Conservation (phyloP, 2,888 invertebrate species). For the Hesperia comma region DNA sequence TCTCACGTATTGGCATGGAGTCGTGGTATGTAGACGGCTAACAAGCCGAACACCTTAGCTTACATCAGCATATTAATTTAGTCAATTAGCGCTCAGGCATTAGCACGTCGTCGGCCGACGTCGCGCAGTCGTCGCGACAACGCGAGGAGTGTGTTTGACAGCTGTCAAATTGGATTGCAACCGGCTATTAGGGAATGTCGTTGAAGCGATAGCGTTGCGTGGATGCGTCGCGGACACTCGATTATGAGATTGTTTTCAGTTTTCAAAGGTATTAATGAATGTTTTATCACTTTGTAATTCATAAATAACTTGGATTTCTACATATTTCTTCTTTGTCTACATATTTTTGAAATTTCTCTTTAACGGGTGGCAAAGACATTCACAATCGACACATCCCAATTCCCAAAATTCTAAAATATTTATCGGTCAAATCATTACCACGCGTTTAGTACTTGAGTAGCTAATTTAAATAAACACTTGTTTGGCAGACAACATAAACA, state of each 20-base stretch:
- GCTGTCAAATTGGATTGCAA: slow-evolving; percentile 81
- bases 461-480: no score
- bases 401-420: no score
- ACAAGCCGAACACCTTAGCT: slow-evolving; percentile 51
- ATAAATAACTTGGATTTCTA: no score
- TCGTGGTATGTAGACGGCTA: slow-evolving; percentile 34
- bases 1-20: slow-evolving; percentile 10
- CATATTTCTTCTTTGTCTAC: no score
- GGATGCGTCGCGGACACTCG: slow-evolving; percentile 48
- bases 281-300: no score
- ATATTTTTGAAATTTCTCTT: no score
- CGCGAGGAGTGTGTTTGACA: slow-evolving; percentile 79
- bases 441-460: no score
- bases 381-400: no score
- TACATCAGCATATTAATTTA: slow-evolving; percentile 65
- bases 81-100: slow-evolving; percentile 57
- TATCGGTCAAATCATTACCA: no score
- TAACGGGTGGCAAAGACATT: no score
- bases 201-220: slow-evolving; percentile 48
- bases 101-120: slow-evolving; percentile 73
- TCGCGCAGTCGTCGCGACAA: slow-evolving; percentile 65
- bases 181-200: slow-evolving; percentile 78
- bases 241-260: not conserved
- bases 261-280: no score
- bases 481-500: no score